Conservation (phyloP, 2,113 vertebrate genomes). For the Connochaetes taurinus region DNA sequence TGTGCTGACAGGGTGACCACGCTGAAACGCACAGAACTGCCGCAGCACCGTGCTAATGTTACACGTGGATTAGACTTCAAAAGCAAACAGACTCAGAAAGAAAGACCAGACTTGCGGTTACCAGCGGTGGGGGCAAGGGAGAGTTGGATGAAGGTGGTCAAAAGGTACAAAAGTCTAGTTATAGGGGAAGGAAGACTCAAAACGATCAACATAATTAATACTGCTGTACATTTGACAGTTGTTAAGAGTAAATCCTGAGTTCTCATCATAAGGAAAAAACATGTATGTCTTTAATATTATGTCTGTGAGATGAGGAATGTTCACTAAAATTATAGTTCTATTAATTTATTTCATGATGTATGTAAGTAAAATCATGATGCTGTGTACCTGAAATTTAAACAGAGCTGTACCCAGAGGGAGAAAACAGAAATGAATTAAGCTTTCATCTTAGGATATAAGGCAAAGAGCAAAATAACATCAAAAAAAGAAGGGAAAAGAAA, state of each 20-base stretch:
- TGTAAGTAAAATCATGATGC: neutral
- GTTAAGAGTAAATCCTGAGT: neutral
- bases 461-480: neutral
- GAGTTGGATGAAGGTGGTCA: neutral
- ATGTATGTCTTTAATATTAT: neutral
- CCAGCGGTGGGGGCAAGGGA: neutral
- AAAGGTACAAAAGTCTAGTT: fast-evolving
- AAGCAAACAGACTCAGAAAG: neutral
- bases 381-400: neutral
- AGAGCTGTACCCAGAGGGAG: neutral
- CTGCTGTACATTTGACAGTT: neutral
- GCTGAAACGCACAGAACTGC: neutral
- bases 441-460: neutral
- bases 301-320: neutral
- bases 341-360: neutral
- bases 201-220: fast-evolving
- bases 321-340: neutral
- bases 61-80: fast-evolving
- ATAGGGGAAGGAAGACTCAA: neutral
- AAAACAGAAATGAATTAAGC: too few species aligned
- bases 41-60: fast-evolving
- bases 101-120: fast-evolving
- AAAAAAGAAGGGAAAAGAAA: neutral
- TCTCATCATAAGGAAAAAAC: neutral
- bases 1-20: fast-evolving